phyloP scores from a whole-genome alignment of 2,888 invertebrate species.

The Euclidia mi region DNA sequence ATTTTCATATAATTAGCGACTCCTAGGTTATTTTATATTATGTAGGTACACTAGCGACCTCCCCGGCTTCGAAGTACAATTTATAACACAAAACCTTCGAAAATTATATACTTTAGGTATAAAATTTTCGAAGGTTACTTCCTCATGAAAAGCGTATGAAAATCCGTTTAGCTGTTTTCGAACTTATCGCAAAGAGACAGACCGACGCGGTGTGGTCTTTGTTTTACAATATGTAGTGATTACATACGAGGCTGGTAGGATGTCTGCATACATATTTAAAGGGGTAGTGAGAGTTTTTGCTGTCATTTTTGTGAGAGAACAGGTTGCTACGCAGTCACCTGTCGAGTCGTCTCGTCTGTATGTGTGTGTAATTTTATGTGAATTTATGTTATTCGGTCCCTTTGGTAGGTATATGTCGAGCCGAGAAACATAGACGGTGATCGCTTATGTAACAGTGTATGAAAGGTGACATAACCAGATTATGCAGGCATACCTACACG shows the following conservation, averaged over 20 bases:
- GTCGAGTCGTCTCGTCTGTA: conserved; percentile 64
- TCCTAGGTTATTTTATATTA: too few species aligned
- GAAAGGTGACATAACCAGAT: conserved; percentile 41
- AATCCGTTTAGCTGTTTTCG: too few species aligned
- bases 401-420: conserved; percentile 26
- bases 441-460: conserved; percentile 29
- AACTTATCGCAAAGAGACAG: too few species aligned
- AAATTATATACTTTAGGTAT: too few species aligned
- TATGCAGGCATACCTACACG: not conserved
- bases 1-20: too few species aligned
- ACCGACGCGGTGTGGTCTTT: too few species aligned
- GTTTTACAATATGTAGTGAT: too few species aligned
- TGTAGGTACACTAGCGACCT: too few species aligned
- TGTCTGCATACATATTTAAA: conserved; percentile 56
- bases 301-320: conserved; percentile 74
- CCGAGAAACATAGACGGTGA: conserved; percentile 33
- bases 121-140: too few species aligned
- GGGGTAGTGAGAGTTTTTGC: conserved; percentile 84
- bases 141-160: too few species aligned
- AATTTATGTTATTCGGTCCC: conserved; percentile 47
- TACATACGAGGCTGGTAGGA: not conserved
- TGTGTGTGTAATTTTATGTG: conserved; percentile 50
- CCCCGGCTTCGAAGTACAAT: too few species aligned
- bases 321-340: conserved; percentile 78
- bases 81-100: too few species aligned